Conservation (phyloP, 2,888 invertebrate species). For the Exocentrus adspersus region DNA sequence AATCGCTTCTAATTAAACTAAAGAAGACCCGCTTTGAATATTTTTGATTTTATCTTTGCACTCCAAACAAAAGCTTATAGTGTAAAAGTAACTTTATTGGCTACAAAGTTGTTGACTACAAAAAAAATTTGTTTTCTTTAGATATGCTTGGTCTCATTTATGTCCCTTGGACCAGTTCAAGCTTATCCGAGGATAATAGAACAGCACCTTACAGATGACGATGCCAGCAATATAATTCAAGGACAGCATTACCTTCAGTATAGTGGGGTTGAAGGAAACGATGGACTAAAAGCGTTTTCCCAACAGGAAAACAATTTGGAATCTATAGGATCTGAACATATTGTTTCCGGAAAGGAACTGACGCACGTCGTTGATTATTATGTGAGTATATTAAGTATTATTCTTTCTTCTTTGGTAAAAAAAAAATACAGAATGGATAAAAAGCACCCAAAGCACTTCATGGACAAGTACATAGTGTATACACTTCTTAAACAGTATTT, state of each 20-base stretch:
- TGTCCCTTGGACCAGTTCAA: background rate
- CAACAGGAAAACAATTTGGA: conserved; percentile 34
- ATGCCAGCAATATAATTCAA: conserved; percentile 31
- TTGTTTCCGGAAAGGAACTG: conserved; percentile 26
- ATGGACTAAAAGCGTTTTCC: conserved; percentile 35
- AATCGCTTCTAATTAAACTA: too few relatives aligned
- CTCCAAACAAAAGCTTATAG: too few relatives aligned
- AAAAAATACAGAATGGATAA: too few relatives aligned
- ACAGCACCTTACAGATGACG: conserved; percentile 36
- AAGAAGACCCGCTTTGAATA: too few relatives aligned
- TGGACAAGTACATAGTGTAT: too few relatives aligned
- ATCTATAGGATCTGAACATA: conserved; percentile 27
- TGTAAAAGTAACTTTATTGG: too few relatives aligned
- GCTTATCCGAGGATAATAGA: conserved; percentile 38
- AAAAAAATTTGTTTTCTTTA: background rate
- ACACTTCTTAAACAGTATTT: too few relatives aligned
- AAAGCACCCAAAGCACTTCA: too few relatives aligned
- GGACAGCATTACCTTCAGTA: conserved; percentile 36
- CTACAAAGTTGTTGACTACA: too few relatives aligned
- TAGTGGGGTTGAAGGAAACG: conserved; percentile 26
- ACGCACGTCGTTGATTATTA: conserved; percentile 38
- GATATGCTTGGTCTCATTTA: background rate
- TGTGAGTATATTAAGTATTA: conserved; percentile 40
- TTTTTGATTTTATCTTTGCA: too few relatives aligned
- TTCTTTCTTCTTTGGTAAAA: too few relatives aligned